Evolutionary conservation across 2,888 invertebrate species (phyloP), one percentile per base, ranked within the genome.

Genomic region (Ochropacha duplaris): DNA sequence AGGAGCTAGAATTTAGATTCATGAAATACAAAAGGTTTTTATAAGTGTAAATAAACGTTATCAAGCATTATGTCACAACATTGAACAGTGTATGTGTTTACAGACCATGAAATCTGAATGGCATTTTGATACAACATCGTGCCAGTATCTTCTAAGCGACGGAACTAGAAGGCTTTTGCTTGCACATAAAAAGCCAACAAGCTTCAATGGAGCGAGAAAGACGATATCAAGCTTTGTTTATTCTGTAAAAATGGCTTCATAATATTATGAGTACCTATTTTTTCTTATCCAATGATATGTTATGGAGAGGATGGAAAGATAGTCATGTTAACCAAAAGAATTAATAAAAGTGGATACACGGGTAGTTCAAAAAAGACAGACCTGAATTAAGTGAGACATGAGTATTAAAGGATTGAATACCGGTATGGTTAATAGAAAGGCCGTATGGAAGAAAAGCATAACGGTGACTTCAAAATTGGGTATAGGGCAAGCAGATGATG

Each of bases 181-280:
- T 16, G 14, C 14, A 56, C 6, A 44, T n/a, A 52, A 60, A 31
- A 31, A 31, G 31, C 31, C 31, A 31, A 31, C 31, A 31, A 50
- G 54, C 36, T 54, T 61, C 54, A 68, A 65, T 66, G 71, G 70
- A 61, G 61, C 54, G 66, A 56, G 54, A 54, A 62, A 54, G 51
- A 60, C 59, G 72, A 70, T 72, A 72, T 65, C 71, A 69, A 58
- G 61, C 58, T 57, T 55, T 62, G 68, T 67, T 68, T 70, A 64
- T 62, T 62, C 54, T 57, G 52, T 56, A 61, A 67, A 66, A 65
- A 63, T 50, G 57, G 56, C 54, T 26, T 31, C 22, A 58, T 14
- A 2, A 2, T 24, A 24, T 24, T 24, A 24, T 5, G n/a, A 24
- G 24, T 24, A 24, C 24, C 5, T 4, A 24, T n/a, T n/a, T n/a